A percentile compares a stretch with the other conserved stretches of the same genome.
phyloP scores from a whole-genome alignment of 2,113 vertebrate genomes.

The Fulica atra region DNA sequence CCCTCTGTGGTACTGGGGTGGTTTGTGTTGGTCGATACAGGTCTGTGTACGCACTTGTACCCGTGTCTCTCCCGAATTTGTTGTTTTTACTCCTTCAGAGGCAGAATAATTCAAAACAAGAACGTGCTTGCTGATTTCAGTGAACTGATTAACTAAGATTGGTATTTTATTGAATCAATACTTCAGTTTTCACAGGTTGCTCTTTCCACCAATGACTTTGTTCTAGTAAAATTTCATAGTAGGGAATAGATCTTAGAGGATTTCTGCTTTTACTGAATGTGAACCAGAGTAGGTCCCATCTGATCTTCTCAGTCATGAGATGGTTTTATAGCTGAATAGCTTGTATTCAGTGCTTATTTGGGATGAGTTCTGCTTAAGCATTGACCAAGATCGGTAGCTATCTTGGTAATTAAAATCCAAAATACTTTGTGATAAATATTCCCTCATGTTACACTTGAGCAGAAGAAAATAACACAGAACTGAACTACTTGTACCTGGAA shows the following conservation, averaged over 20 bases:
- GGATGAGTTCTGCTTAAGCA: not conserved
- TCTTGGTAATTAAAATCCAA: not conserved
- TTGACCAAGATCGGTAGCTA: rapidly evolving
- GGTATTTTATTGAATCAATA: not conserved
- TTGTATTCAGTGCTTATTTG: not conserved
- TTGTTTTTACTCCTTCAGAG: not conserved
- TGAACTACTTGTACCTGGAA: not conserved
- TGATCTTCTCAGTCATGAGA: not conserved
- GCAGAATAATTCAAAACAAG: not conserved
- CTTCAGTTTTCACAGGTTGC: not conserved
- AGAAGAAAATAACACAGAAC: not conserved
- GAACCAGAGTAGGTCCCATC: not conserved
- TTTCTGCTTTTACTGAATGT: not conserved
- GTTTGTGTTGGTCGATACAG: not conserved
- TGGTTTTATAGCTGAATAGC: not conserved
- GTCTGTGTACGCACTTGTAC: not conserved
- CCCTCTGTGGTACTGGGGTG: rapidly evolving
- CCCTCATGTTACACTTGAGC: not conserved
- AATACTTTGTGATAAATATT: not conserved
- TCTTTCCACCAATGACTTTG: not conserved
- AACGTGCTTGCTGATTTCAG: not conserved
- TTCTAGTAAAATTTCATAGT: not conserved
- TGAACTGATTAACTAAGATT: not conserved
- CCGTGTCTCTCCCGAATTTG: rapidly evolving
- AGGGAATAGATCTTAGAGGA: not conserved